These are phyloP conservation scores for Strigamia transsilvanica DNA, from an alignment of 2,888 invertebrate genomes.

Conservation along the genomic window DNA sequence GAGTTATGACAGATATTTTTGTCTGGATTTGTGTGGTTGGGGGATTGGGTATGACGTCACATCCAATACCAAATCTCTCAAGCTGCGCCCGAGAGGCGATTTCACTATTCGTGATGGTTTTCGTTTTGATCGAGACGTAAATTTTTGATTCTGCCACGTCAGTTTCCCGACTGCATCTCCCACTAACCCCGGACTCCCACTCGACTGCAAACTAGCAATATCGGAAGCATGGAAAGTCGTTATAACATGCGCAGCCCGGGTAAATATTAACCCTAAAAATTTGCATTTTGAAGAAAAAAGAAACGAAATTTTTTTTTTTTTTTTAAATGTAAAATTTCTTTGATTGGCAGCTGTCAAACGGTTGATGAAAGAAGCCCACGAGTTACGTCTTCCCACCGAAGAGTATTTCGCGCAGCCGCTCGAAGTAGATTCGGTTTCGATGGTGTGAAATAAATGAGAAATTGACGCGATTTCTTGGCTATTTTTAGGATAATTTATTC, in stretches of 20 bases:
- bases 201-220: not conserved
- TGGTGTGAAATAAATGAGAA: too few species aligned
- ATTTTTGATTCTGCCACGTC: slow-evolving; percentile 13
- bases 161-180: not conserved
- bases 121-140: not conserved
- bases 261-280: slow-evolving; percentile 60
- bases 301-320: too few species aligned
- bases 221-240: slow-evolving; percentile 66
- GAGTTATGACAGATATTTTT: too few species aligned
- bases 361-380: slow-evolving; percentile 88
- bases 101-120: not conserved
- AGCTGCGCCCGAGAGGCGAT: slow-evolving; percentile 10
- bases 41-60: too few species aligned
- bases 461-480: not conserved
- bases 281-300: not conserved
- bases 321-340: slow-evolving; percentile 58
- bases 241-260: slow-evolving; percentile 73
- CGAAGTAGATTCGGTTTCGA: slow-evolving; percentile 67
- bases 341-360: slow-evolving; percentile 81
- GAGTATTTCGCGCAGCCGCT: slow-evolving; percentile 89
- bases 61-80: not conserved
- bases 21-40: too few species aligned
- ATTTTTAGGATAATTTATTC: slow-evolving; percentile 81
- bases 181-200: not conserved
- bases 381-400: slow-evolving; percentile 85